These are phyloP conservation scores for Solenopsis invicta DNA, from an alignment of 1,140 invertebrate genomes.

Conservation along the genomic window DNA sequence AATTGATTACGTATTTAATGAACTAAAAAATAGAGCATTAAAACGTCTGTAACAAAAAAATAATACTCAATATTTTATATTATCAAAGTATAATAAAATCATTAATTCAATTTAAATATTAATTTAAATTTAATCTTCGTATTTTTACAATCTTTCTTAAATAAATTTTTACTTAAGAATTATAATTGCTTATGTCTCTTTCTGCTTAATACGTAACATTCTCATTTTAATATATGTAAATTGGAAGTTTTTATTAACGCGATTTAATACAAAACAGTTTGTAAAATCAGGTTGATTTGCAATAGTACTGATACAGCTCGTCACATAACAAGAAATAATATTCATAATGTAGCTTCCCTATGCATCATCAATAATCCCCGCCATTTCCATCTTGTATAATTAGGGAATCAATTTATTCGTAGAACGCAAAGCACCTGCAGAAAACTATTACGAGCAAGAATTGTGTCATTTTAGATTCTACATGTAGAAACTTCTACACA, in stretches of 20 bases:
- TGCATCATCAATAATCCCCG: slow-evolving; percentile 12
- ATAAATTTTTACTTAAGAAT: background rate
- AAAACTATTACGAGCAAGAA: background rate
- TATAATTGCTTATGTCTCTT: background rate
- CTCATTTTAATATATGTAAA: slow-evolving; percentile 19
- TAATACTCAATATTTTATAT: background rate
- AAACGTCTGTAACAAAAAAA: background rate
- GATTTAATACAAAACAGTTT: background rate
- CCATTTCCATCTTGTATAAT: slow-evolving; percentile 2
- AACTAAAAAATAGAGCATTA: background rate
- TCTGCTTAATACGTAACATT: background rate
- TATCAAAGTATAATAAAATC: background rate
- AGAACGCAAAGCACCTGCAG: background rate
- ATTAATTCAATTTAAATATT: background rate
- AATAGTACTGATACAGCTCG: background rate
- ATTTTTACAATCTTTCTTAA: background rate
- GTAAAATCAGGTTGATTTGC: background rate
- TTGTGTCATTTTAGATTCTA: background rate
- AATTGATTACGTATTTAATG: background rate
- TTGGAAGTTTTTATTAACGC: background rate
- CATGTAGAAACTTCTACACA: background rate
- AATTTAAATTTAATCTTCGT: background rate
- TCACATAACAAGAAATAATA: slow-evolving; percentile 1
- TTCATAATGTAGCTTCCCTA: background rate
- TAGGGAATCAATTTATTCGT: slow-evolving; percentile 13